These are phyloP conservation scores for Nematostella vectensis DNA, from an alignment of 92 coral and sea anemone species.

Conservation along the genomic window DNA sequence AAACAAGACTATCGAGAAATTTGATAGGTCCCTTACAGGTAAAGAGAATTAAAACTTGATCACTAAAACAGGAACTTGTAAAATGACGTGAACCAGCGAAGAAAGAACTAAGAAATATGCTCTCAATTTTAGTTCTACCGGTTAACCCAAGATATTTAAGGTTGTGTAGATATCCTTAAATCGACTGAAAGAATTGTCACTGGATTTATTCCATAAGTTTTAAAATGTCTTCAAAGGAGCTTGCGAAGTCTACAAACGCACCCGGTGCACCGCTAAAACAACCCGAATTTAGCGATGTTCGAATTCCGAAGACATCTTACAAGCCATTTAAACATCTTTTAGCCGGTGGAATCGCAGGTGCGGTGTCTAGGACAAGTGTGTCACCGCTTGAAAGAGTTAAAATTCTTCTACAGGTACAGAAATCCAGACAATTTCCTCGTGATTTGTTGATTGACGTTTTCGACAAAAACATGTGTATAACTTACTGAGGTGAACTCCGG, in stretches of 20 bases:
- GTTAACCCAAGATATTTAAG: too few species aligned
- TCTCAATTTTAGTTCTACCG: too few species aligned
- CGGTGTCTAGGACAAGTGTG: constrained; percentile 71
- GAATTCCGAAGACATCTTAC: constrained; percentile 17
- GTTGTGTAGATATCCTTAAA: too few species aligned
- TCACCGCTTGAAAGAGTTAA: constrained; percentile 78
- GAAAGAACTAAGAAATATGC: too few species aligned
- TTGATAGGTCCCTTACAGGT: constrained; percentile 8
- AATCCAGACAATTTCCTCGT: too few species aligned
- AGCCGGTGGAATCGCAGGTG: constrained; percentile 78
- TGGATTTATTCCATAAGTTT: too few species aligned
- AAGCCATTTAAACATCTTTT: constrained; percentile 51
- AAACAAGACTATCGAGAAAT: constrained; percentile 2
- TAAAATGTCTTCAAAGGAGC: constrained; percentile 6
- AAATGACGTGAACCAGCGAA: too few species aligned
- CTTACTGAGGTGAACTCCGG: too few species aligned
- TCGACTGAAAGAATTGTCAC: too few species aligned
- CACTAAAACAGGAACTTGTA: not conserved
- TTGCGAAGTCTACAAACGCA: constrained; percentile 8
- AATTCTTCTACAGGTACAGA: constrained; percentile 63
- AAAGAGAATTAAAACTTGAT: not conserved
- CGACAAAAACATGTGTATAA: too few species aligned
- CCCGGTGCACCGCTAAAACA: too few species aligned
- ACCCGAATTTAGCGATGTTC: constrained; percentile 14
- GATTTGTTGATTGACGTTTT: too few species aligned